Conservation (phyloP, 2,888 invertebrate species). For the Paralinhomoeus sp. region DNA sequence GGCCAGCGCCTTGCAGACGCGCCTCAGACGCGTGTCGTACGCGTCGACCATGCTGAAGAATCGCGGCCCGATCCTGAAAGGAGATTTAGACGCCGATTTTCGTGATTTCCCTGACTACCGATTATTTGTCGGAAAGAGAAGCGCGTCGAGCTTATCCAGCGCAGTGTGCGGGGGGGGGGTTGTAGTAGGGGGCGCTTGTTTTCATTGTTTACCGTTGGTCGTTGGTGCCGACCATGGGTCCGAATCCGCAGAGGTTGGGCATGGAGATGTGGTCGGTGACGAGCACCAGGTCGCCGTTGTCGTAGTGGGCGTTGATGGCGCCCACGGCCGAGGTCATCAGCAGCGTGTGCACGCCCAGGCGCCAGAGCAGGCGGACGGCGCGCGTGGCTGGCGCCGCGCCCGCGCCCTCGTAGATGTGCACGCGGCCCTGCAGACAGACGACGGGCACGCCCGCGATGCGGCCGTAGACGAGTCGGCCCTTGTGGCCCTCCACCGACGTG, state of each 20-base stretch:
- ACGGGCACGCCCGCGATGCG: constrained; percentile 51
- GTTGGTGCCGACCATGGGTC: constrained; percentile 72
- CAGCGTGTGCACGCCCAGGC: constrained; percentile 60
- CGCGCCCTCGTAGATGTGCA: constrained; percentile 92
- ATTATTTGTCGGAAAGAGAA: no score
- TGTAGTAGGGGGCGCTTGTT: no score
- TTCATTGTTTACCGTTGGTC: constrained; percentile 45
- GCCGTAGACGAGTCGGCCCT: constrained; percentile 73
- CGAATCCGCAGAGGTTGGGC: constrained; percentile 82
- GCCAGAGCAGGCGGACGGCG: neutral
- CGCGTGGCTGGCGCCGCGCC: constrained; percentile 43
- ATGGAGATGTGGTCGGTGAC: constrained; percentile 90
- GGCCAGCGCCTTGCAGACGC: constrained; percentile 42
- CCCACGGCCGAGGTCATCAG: constrained; percentile 88
- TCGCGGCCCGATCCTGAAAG: constrained; percentile 51
- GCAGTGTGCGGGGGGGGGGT: no score
- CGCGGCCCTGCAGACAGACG: constrained; percentile 87
- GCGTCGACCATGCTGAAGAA: constrained; percentile 79
- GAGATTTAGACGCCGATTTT: neutral
- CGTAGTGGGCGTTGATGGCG: constrained; percentile 59
- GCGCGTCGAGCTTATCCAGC: no score
- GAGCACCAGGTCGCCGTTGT: constrained; percentile 57
- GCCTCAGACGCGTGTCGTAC: constrained; percentile 49
- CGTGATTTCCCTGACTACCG: no score
- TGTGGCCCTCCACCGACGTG: constrained; percentile 55